Conservation (phyloP, 2,888 invertebrate species). For the Torymus aiolomorphi region DNA sequence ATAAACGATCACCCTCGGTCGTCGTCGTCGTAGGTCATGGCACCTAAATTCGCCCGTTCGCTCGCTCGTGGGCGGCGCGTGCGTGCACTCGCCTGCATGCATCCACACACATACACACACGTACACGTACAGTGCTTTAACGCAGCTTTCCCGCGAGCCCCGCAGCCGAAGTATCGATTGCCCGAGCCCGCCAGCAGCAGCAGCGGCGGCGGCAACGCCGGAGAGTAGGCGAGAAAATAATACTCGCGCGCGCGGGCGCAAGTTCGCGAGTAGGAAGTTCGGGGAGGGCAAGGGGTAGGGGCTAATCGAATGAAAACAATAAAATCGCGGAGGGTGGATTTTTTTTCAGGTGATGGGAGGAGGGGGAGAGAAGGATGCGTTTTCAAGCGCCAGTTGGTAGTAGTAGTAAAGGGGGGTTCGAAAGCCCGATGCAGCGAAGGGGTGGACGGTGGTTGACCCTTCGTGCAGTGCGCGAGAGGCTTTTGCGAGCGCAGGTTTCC, state of each 20-base stretch:
- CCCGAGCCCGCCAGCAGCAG: conserved; percentile 22
- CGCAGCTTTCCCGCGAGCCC: conserved; percentile 33
- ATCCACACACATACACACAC: conserved; percentile 7
- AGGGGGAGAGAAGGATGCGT: not conserved
- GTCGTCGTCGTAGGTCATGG: conserved; percentile 55
- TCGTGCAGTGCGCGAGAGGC: no score
- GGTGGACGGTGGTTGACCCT: no score
- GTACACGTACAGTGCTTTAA: conserved; percentile 32
- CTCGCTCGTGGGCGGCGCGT: conserved; percentile 25
- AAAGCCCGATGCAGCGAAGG: no score
- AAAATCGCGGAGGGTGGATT: conserved; percentile 14
- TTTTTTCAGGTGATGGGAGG: not conserved
- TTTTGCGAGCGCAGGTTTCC: no score
- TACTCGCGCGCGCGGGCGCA: not conserved
- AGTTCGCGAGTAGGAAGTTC: no score
- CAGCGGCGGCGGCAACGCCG: no score
- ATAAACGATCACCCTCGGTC: conserved; percentile 4
- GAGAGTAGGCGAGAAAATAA: conserved; percentile 22
- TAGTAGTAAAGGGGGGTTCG: not conserved
- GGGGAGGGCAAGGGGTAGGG: not conserved
- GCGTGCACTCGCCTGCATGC: conserved; percentile 18
- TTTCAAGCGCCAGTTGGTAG: no score
- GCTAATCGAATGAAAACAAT: conserved; percentile 47
- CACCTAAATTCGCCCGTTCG: conserved; percentile 48
- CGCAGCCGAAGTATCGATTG: conserved; percentile 52